Percentiles rank a stretch among this genome's conserved stretches.
Conservation (phyloP, 37 sponge, comb jelly and placozoan species). For the Crambe crambe region DNA sequence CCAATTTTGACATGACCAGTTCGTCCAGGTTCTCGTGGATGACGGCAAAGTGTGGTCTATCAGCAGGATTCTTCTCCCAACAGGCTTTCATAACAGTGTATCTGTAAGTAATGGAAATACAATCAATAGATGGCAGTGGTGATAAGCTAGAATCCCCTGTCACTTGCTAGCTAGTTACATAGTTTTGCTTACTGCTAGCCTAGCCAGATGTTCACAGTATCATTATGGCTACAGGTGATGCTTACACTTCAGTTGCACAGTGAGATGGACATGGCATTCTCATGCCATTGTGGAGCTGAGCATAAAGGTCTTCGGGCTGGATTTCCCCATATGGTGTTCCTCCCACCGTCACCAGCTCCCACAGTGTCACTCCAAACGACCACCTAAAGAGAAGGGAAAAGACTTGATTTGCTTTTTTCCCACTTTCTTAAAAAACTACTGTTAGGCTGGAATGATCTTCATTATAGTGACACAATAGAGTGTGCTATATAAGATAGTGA, state of each 20-base stretch:
- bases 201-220: not conserved
- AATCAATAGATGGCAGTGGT: not conserved
- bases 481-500: not conserved
- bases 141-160: too few species aligned
- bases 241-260: constrained; percentile 71
- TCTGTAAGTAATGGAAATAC: constrained; percentile 10
- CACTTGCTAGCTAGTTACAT: too few species aligned
- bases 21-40: constrained; percentile 41
- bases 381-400: constrained; percentile 25
- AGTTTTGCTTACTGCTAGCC: not conserved
- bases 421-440: too few species aligned
- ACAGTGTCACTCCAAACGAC: constrained; percentile 76
- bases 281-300: constrained; percentile 56
- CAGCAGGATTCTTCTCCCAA: constrained; percentile 48
- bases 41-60: constrained; percentile 52
- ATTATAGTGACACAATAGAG: not conserved
- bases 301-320: constrained; percentile 30
- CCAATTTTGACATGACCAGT: constrained; percentile 56
- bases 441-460: too few species aligned
- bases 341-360: constrained; percentile 81
- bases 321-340: constrained; percentile 64
- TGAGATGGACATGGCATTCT: constrained; percentile 62
- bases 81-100: constrained; percentile 59
- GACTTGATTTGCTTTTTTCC: too few species aligned
- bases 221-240: not conserved